Conservation (phyloP, 2,888 invertebrate genomes). For the Polietes domitor region DNA sequence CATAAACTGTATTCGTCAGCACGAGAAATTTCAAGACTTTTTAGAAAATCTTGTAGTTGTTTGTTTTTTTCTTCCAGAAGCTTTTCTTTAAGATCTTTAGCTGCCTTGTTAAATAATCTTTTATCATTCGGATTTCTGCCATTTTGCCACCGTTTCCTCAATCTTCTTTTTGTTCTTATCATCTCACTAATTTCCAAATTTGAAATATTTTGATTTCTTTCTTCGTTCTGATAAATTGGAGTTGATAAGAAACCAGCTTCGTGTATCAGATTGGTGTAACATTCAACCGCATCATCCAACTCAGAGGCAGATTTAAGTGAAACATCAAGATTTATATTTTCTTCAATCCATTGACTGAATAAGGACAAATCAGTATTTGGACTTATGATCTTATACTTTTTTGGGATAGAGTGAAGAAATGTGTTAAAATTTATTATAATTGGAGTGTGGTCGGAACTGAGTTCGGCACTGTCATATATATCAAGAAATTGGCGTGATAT, state of each 20-base stretch:
- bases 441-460: slow-evolving; percentile 8
- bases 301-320: slow-evolving; percentile 24
- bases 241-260: slow-evolving; percentile 35
- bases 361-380: too few relatives aligned
- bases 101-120: slow-evolving; percentile 27
- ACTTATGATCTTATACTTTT: too few relatives aligned
- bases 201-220: not conserved
- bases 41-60: not conserved
- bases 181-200: slow-evolving; percentile 23
- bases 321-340: slow-evolving; percentile 7
- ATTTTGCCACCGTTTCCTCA: slow-evolving; percentile 42
- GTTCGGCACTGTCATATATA: not conserved
- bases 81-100: slow-evolving; percentile 20
- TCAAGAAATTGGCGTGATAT: not conserved
- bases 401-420: not conserved
- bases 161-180: slow-evolving; percentile 39
- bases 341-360: slow-evolving; percentile 9
- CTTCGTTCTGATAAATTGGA: not conserved
- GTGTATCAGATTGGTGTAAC: slow-evolving; percentile 21
- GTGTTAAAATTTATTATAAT: not conserved
- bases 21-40: not conserved
- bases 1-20: slow-evolving; percentile 24
- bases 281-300: slow-evolving; percentile 43
- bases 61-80: slow-evolving; percentile 8
- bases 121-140: slow-evolving; percentile 36